Evolutionary conservation across 2,888 invertebrate genomes (phyloP), one percentile per base, ranked within the genome.

Genomic region (Eupeodes luniger): DNA sequence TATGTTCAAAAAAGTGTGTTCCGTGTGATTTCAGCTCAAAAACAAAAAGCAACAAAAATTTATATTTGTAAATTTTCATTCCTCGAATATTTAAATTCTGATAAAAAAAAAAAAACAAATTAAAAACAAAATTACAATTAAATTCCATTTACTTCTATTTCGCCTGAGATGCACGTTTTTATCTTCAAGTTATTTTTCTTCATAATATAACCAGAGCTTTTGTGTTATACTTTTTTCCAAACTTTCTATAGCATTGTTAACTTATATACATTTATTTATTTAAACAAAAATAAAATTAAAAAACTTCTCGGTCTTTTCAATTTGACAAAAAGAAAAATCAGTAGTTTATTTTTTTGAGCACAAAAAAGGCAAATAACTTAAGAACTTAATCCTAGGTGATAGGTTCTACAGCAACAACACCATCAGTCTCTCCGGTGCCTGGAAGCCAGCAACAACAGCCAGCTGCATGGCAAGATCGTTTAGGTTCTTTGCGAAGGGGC

Each of bases 391-490:
- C 90, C 86, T 90, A 91, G 91, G 91, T 90, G 72, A 85, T 89
- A 87, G 81, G 87, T 83, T 86, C 77, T 27, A 27, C 86, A 83
- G 87, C 81, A 79, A 74, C 90, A 76, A 83, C 90, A 53, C 86
- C 90, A 64, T 90, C 90, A 79, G 79, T 89, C 70, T 92, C 93
- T 14, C 90, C 91, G 80, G 57, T 88, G 19, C 81, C 85, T 12
- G 59, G 78, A 14, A 19, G 47, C 4, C 66, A 66, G 2, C 66
- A 66, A 12, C 87, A 92, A 90, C 76, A 91, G 89, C 76, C 67
- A 64, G 89, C 91, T 14, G 27, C 27, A 27, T 91, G 91, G 90
- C 91, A 91, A 27, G 92, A 92, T 67, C 91, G 91, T 34, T 89
- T 91, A 62, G 91, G 90, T 55, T 91, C 91, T 11, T 55, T 92